phyloP scores from a whole-genome alignment of 2,888 invertebrate species.

The Neria commutata region DNA sequence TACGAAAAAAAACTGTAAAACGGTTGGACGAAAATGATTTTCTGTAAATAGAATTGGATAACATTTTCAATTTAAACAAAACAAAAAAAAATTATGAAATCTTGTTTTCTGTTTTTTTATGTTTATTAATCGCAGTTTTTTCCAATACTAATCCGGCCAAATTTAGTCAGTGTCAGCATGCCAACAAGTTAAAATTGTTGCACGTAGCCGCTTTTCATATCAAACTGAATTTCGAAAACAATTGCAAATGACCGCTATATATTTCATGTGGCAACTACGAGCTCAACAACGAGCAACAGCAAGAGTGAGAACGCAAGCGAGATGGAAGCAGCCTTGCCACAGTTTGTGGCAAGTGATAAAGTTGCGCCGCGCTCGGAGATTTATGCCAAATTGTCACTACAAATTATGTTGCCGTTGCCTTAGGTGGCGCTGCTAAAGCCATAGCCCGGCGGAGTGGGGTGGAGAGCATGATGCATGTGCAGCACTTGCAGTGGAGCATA shows the following conservation, averaged over 20 bases:
- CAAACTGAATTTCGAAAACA: slow-evolving; percentile 53
- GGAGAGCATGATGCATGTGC: neutral
- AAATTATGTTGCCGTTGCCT: neutral
- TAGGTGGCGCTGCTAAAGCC: too few relatives aligned
- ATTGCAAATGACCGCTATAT: slow-evolving; percentile 56
- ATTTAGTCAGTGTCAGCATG: too few relatives aligned
- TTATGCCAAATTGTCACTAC: slow-evolving; percentile 2
- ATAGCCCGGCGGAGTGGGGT: neutral
- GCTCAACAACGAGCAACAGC: neutral
- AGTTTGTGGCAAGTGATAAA: slow-evolving; percentile 17
- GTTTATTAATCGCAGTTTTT: too few relatives aligned
- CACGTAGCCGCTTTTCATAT: too few relatives aligned
- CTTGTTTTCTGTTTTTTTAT: too few relatives aligned
- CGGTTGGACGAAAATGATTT: too few relatives aligned
- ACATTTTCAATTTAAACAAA: too few relatives aligned
- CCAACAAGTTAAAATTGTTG: too few relatives aligned
- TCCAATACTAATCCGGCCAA: too few relatives aligned
- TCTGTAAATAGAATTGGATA: too few relatives aligned
- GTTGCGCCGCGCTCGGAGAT: slow-evolving; percentile 1
- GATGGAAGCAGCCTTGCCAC: neutral
- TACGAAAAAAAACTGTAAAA: too few relatives aligned
- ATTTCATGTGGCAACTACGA: slow-evolving; percentile 31
- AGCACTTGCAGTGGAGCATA: neutral
- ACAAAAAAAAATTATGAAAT: too few relatives aligned
- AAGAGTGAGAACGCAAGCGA: neutral